Conservation (phyloP, 1,140 invertebrate species). For the Lepidurus couesii region DNA sequence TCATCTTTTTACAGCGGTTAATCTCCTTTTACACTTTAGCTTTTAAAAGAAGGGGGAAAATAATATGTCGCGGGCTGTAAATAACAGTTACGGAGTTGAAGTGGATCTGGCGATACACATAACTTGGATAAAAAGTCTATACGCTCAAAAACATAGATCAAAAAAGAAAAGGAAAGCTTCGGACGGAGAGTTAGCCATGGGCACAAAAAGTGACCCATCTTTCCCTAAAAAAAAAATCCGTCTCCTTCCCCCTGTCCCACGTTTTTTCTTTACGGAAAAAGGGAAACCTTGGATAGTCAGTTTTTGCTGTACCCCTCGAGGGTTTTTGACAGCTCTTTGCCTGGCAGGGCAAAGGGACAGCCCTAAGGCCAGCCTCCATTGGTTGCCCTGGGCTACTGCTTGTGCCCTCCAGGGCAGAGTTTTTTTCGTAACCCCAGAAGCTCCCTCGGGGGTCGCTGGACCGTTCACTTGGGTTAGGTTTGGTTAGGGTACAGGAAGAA, state of each 20-base stretch:
- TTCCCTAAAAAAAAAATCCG: neutral
- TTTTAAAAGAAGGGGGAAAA: neutral
- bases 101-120: neutral
- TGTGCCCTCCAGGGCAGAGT: neutral
- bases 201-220: neutral
- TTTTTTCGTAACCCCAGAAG: neutral
- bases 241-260: neutral
- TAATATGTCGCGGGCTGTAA: neutral
- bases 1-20: too few relatives aligned
- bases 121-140: neutral
- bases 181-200: neutral
- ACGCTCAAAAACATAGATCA: neutral
- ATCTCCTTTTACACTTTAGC: neutral
- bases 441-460: neutral
- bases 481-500: neutral
- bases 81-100: neutral
- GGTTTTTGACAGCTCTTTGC: neutral
- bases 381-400: conserved; percentile 1
- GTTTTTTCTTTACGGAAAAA: neutral
- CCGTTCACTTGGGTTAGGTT: conserved; percentile 13
- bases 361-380: neutral
- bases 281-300: neutral
- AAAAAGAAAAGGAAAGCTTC: neutral
- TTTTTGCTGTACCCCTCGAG: neutral
- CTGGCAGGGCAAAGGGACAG: neutral